Evolutionary conservation across 2,888 invertebrate genomes (phyloP).

Genomic region (Lochmaea capreae): DNA sequence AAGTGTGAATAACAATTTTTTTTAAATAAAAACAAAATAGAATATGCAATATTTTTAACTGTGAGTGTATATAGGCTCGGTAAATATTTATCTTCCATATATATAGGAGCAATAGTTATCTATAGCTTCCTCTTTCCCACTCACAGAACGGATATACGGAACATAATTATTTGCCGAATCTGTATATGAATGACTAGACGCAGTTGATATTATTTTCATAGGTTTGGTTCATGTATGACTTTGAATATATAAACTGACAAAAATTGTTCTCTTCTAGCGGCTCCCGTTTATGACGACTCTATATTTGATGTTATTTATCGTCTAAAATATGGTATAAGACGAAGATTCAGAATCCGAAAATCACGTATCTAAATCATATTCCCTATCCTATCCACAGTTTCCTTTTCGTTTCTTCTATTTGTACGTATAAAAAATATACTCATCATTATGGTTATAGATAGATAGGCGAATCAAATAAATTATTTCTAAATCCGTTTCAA

Average conservation of each 20-base stretch:
- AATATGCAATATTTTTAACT: too few relatives aligned
- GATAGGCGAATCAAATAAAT: not conserved
- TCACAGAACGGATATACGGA: too few relatives aligned
- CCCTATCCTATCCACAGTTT: not conserved
- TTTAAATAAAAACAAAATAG: too few relatives aligned
- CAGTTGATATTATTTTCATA: not conserved
- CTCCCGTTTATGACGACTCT: conserved; percentile 19
- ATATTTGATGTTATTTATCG: conserved; percentile 17
- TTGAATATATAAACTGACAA: not conserved
- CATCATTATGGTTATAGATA: not conserved
- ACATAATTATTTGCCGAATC: too few relatives aligned
- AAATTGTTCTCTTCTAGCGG: conserved; percentile 21
- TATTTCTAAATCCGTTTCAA: not conserved
- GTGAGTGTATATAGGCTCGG: too few relatives aligned
- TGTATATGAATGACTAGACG: not conserved
- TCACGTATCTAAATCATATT: not conserved
- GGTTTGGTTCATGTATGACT: not conserved
- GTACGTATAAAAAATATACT: not conserved
- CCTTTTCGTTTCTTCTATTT: not conserved
- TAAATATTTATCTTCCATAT: too few relatives aligned
- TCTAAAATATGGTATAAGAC: conserved; percentile 3
- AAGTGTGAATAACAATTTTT: too few relatives aligned
- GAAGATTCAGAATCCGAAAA: not conserved
- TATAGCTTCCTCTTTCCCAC: too few relatives aligned
- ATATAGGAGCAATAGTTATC: too few relatives aligned